Evolutionary conservation across 2,888 invertebrate genomes (phyloP), one percentile per base, ranked within the genome.

Genomic region (Diaphora mendica): DNA sequence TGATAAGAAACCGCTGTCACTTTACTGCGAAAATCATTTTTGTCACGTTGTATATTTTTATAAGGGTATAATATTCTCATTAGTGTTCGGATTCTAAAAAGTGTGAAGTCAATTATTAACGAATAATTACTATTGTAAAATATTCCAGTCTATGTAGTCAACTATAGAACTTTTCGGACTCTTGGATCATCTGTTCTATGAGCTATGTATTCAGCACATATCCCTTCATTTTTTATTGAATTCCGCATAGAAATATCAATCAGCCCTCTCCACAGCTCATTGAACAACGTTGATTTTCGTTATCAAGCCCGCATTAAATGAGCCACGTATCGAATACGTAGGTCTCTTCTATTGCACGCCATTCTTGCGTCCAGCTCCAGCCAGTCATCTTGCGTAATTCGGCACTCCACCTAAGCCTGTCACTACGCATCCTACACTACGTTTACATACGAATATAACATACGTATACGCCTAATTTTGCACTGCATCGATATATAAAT

Each of bases 1-100:
- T n/a, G 73, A 68, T 73, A 70, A 65, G 59, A 73, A 35, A 20
- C 64, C 48, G 35, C 51, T 73, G 64, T 48, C 64, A 44, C 33
- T 67, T 67, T 20, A 44, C 17, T 26, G 44, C 9, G 17, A n/a
- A 44, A 17, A 39, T n/a, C 7, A 44, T 15, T n/a, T 39, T 51
- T 51, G 23, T 51, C 3, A 23, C 51, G 51, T n/a, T n/a, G n/a
- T 13, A 42, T 13, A 42, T 42, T 42, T 13, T 42, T 42, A 42
- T 13, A 42, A 13, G 1, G 11, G 13, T 42, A 13, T 13, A 13
- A 13, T n/a, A n/a, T 51, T 5, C n/a, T 51, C 20, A 23, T 9
- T 51, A 23, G 51, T 51, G 17, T 51, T 8, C 11, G 8, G 13
- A 59, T 59, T 59, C 26, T 13, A 59, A 11, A 13, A 26, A 59